These are phyloP conservation scores for Illadopsis cleaveri DNA, from an alignment of 2,113 vertebrate genomes.

Conservation along the genomic window DNA sequence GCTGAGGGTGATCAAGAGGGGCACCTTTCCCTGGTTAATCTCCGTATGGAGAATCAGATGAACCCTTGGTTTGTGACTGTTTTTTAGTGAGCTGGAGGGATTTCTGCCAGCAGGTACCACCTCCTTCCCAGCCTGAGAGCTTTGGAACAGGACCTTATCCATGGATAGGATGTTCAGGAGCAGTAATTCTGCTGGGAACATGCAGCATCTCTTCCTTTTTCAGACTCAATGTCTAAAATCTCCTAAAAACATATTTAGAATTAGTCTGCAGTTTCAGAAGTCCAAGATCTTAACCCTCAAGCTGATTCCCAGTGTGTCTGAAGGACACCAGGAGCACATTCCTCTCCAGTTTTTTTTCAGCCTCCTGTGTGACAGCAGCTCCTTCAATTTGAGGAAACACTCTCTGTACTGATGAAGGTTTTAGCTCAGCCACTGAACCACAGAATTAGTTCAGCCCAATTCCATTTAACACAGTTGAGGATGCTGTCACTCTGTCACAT, in stretches of 20 bases:
- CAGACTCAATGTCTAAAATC: background rate
- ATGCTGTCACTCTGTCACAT: background rate
- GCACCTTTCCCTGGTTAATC: conserved; percentile 32
- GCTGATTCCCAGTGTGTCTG: background rate
- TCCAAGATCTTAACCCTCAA: background rate
- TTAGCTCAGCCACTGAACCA: conserved; percentile 7
- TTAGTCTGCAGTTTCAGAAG: background rate
- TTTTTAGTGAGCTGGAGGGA: conserved; percentile 48
- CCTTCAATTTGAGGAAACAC: background rate
- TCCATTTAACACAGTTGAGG: background rate
- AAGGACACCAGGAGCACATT: background rate
- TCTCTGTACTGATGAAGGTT: background rate
- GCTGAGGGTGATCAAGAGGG: background rate
- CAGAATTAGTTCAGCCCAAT: background rate
- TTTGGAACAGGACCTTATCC: background rate
- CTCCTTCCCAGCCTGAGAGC: background rate
- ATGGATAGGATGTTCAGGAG: background rate
- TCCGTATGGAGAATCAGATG: conserved; percentile 45
- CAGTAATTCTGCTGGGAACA: background rate
- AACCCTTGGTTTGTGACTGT: conserved; percentile 22
- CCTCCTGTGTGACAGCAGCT: background rate
- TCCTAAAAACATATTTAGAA: background rate
- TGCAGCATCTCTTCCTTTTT: background rate
- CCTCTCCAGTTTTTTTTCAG: background rate
- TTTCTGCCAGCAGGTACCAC: conserved; percentile 11